phyloP scores from a whole-genome alignment of 2,113 vertebrate genomes.

The Takifugu bimaculatus region DNA sequence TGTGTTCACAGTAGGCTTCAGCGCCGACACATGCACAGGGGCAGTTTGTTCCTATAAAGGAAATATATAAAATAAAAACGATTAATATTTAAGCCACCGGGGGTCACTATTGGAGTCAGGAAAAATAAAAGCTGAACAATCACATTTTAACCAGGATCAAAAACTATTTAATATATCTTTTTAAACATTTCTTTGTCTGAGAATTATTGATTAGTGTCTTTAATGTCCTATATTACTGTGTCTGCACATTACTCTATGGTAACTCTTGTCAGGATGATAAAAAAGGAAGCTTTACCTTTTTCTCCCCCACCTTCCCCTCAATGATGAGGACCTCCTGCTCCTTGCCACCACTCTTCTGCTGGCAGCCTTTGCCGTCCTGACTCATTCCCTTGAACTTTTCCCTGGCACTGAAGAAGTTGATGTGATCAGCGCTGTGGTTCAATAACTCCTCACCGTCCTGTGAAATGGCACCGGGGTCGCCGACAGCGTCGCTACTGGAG shows the following conservation, averaged over 20 bases:
- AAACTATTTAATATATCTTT: background rate
- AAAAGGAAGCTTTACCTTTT: constrained; percentile 52
- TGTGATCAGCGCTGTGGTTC: constrained; percentile 82
- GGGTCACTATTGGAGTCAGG: constrained; percentile 9
- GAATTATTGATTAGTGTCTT: too few species aligned
- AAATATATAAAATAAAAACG: background rate
- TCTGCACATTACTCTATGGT: background rate
- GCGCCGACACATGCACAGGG: constrained; percentile 87
- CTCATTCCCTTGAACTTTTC: constrained; percentile 95
- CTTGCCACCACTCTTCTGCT: constrained; percentile 52
- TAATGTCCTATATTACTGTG: background rate
- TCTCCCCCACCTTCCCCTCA: constrained; percentile 51
- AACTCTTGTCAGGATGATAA: too few species aligned
- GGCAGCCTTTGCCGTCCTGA: constrained; percentile 78
- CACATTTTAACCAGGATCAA: background rate
- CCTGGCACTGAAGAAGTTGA: constrained; percentile 94
- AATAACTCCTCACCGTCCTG: constrained; percentile 50
- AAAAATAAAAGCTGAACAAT: background rate
- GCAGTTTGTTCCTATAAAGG: constrained; percentile 74
- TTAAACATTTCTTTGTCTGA: background rate
- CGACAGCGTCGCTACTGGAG: constrained; percentile 43
- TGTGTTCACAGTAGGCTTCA: constrained; percentile 71
- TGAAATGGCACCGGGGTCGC: constrained; percentile 57
- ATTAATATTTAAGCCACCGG: constrained; percentile 23
- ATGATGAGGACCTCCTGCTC: constrained; percentile 43